Evolutionary conservation across 2,888 invertebrate genomes (phyloP).

Genomic region (Hyppa rectilinea): DNA sequence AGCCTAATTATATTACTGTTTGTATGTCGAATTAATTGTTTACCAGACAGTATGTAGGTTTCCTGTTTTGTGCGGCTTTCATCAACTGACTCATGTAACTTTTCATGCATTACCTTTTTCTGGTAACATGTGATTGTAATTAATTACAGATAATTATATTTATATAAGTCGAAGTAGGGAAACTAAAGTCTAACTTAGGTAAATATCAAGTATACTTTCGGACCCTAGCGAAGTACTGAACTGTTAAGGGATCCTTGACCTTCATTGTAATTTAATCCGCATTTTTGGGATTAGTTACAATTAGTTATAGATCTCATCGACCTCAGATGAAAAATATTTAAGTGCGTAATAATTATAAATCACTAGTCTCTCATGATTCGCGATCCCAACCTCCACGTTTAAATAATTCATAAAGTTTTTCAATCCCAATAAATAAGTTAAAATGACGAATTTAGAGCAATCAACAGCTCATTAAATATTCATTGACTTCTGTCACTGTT

Average conservation of each 20-base stretch:
- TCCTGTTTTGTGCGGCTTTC: neutral
- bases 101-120: too few species aligned
- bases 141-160: neutral
- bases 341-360: conserved; percentile 12
- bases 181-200: too few species aligned
- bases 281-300: neutral
- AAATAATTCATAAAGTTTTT: conserved; percentile 9
- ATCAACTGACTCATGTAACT: neutral
- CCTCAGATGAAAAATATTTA: too few species aligned
- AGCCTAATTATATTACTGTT: neutral
- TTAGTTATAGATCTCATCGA: neutral
- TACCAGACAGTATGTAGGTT: neutral
- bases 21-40: neutral
- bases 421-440: conserved; percentile 12
- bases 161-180: too few species aligned
- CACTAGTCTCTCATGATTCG: conserved; percentile 4
- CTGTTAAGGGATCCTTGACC: neutral
- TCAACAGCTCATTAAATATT: conserved; percentile 23
- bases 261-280: neutral
- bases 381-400: conserved; percentile 48
- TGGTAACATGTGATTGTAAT: neutral
- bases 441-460: conserved; percentile 18
- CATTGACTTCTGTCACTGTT: conserved; percentile 26
- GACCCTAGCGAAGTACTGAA: too few species aligned
- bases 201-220: too few species aligned